Conservation (phyloP, 2,113 vertebrate genomes). For the Aleadryas rufinucha region DNA sequence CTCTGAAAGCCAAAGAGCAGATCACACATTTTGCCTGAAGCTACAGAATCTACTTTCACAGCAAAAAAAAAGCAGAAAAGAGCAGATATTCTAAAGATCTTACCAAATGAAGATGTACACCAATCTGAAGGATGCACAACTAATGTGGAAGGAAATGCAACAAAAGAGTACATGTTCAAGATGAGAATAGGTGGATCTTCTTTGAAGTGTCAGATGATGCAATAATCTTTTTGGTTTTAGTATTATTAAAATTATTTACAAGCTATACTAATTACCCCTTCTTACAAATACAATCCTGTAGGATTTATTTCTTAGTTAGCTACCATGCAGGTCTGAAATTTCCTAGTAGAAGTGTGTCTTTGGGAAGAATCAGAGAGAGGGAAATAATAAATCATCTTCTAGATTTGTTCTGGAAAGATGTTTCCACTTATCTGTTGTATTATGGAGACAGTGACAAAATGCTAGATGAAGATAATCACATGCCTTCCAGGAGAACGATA, state of each 20-base stretch:
- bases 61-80: background rate
- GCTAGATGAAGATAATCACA: background rate
- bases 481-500: background rate
- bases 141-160: background rate
- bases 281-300: background rate
- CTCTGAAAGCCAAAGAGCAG: background rate
- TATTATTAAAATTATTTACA: background rate
- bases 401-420: background rate
- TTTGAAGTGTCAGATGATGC: background rate
- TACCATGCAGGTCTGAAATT: background rate
- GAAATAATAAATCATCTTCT: background rate
- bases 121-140: background rate
- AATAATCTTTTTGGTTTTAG: background rate
- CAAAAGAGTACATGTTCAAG: background rate
- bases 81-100: background rate
- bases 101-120: background rate
- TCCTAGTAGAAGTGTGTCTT: background rate
- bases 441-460: background rate
- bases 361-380: background rate
- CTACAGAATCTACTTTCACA: background rate
- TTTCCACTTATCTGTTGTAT: background rate
- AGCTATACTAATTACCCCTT: background rate
- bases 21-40: background rate
- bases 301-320: background rate
- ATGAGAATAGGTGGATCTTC: background rate